A percentile compares a stretch with the other conserved stretches of the same genome.
Evolutionary conservation across 2,797 vertebrate species (phyloP).

Genomic region (Hippopotamyrus pictus): DNA sequence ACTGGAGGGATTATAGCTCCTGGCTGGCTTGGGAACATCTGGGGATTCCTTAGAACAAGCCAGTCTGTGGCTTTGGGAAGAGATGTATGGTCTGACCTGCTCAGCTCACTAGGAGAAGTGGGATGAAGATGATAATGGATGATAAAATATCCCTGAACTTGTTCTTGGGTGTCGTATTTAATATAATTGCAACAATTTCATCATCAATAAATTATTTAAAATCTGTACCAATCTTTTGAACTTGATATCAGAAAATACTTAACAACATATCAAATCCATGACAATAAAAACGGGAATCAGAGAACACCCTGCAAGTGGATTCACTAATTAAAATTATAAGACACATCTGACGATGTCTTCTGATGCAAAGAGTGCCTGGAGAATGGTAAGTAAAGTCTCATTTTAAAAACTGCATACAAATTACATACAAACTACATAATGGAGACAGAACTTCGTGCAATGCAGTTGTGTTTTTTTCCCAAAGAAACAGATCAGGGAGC

Average conservation of each 20-base stretch:
- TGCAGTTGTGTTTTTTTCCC: background rate
- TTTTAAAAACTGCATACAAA: background rate
- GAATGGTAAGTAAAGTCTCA: background rate
- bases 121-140: background rate
- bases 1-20: background rate
- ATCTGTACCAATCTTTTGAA: background rate
- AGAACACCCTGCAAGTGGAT: background rate
- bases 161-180: background rate
- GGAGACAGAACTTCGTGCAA: background rate
- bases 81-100: background rate
- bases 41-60: background rate
- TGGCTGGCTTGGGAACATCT: background rate
- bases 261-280: background rate
- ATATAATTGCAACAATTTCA: background rate
- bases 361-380: background rate
- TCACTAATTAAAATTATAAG: background rate
- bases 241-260: background rate
- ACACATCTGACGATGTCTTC: background rate
- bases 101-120: background rate
- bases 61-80: background rate
- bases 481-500: background rate
- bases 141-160: background rate
- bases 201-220: background rate
- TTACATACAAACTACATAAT: too few species aligned
- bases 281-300: background rate